Base-by-base conservation (phyloP, 1,140 invertebrate genomes). In the Drosophila lowei region DNA sequence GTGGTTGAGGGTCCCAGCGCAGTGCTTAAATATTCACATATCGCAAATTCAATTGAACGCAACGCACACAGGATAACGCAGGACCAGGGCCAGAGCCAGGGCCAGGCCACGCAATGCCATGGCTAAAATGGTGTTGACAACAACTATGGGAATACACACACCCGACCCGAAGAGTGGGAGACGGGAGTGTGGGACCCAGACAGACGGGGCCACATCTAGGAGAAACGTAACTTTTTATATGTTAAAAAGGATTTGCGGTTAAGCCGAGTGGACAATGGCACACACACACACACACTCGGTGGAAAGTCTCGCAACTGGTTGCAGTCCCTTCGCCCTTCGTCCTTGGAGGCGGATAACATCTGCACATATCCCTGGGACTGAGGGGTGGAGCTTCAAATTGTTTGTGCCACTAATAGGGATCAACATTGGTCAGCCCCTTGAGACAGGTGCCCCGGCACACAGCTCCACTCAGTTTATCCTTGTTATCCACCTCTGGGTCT, bases 11-110 rank as follows among this genome's bases (percentile, higher is more conserved):
- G 83, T 89, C 83, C 84, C 83, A 67, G 75, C 64, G 60, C 84
- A 89, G 84, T 88, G 79, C 84, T 88, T 88, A 88, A 88, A 88
- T 88, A 88, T 88, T 88, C 83, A 88, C 83, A 89, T 88, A 88
- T 88, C 83, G 83, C 83, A 88, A 89, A 88, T 88, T 88, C 83
- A 88, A 88, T 88, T 88, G 83, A 88, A 88, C 78, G 79, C 71
- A 88, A 66, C 80, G 80, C 76, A 63, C 76, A 63, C 54, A 67
- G 78, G 74, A 74, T 76, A 83, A 58, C 73, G 75, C 79, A 83
- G 80, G 77, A 62, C 68, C 74, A 52, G 68, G 59, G 61, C 56
- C 71, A 44, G 57, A 48, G 23, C 30, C 34, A 44, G 11, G 34
- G 11, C 34, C 34, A 13, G 43, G 66, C 77, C 79, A 75, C 80